Evolutionary conservation across 2,113 vertebrate genomes (phyloP).

Genomic region (Sprattus sprattus): DNA sequence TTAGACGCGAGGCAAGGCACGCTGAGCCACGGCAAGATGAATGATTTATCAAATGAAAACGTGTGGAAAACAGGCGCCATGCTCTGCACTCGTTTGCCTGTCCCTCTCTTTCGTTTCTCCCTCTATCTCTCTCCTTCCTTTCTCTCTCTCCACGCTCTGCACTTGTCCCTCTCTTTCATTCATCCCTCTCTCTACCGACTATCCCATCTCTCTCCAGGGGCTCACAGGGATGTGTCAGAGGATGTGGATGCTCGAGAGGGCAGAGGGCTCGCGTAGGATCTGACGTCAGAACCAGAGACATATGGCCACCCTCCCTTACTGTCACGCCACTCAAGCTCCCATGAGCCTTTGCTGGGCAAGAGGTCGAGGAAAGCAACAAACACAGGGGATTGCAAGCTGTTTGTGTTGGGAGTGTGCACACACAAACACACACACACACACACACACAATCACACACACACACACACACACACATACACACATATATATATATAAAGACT

Average conservation of each 20-base stretch:
- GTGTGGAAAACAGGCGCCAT: background rate
- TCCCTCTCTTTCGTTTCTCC: background rate
- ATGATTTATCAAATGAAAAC: conserved; percentile 1
- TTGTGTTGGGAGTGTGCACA: conserved; percentile 35
- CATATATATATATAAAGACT: no score
- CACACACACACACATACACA: conserved; percentile 38
- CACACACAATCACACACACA: conserved; percentile 11
- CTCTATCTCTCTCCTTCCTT: background rate
- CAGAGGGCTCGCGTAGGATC: conserved; percentile 17
- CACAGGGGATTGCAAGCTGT: background rate
- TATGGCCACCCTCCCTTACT: conserved; percentile 33
- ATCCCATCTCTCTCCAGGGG: background rate
- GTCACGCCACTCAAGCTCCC: conserved; percentile 44
- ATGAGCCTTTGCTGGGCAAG: conserved; percentile 32
- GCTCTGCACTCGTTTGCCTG: background rate
- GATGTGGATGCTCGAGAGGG: background rate
- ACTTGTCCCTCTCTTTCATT: no score
- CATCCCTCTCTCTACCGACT: background rate
- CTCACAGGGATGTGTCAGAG: background rate
- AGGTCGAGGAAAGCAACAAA: conserved; percentile 33
- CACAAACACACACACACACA: conserved; percentile 26
- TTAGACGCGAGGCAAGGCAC: background rate
- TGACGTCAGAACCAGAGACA: conserved; percentile 35
- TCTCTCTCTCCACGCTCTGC: no score
- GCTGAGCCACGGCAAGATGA: background rate